Base-by-base conservation (phyloP, 2,888 invertebrate species). In the Rhagonycha fulva region DNA sequence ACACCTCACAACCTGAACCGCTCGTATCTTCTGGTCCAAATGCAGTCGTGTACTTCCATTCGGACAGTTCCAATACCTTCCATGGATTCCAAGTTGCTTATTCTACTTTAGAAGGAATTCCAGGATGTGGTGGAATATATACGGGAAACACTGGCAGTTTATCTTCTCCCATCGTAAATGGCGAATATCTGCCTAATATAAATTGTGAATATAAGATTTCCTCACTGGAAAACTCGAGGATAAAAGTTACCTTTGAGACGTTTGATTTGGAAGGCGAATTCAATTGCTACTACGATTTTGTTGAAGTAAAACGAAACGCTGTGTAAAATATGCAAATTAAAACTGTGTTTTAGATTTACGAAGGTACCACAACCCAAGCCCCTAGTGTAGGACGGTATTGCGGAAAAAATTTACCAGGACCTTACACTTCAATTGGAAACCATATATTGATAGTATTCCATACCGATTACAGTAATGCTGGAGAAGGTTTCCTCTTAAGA, bases 71-170 rank as follows among this genome's bases (percentile, higher is more conserved):
- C 32, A 87, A 89, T 11, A 89, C 89, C 62, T 96, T 95, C 83
- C 88, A 89, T 23, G 97, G 98, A n/a, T 98, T 98, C 84, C 95
- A 96, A 87, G 91, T 98, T 78, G 91, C 94, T 24, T 98, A 93
- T 85, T 89, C 93, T 0, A 89, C 92, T 4, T 88, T 93, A 12
- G 92, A 93, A 90, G 94, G 93, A 3, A 85, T 93, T 70, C 95
- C 95, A 0, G 96, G 96, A 1, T 97, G 97, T 85, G 96, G 96
- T 2, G 96, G 96, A 0, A 87, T 91, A 32, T 93, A 90, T 79
- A 95, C 95, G 0, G 83, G 87, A 4, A 88, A 90, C 5, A 87
- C 85, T 75, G 96, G 94, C 1, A 90, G 90, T 81, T 91, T 97
- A 23, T 85, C 86, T 1, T 92, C 94, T 0, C 96, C 96, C 0